These are phyloP conservation scores for Calliphora vicina DNA, from an alignment of 1,140 invertebrate species.

Conservation along the genomic window DNA sequence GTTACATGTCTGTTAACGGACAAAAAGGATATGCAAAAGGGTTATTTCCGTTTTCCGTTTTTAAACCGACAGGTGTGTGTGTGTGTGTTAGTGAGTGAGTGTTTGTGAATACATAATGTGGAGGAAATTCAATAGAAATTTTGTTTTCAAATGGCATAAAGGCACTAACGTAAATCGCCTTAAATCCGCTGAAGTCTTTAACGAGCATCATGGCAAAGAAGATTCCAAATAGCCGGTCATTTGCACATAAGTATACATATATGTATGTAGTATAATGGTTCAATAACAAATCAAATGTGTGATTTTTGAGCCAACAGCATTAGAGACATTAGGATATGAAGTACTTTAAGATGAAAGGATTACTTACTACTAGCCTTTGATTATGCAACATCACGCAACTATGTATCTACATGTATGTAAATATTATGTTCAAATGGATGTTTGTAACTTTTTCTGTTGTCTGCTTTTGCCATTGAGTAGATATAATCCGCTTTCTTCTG, in stretches of 20 bases:
- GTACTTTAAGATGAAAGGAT: background rate
- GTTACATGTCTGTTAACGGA: too few relatives aligned
- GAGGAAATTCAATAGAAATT: background rate
- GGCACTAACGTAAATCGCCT: background rate
- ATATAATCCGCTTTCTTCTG: background rate
- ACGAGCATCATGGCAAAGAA: background rate
- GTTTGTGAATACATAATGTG: too few relatives aligned
- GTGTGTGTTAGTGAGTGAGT: too few relatives aligned
- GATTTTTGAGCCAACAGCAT: background rate
- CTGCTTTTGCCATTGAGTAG: background rate
- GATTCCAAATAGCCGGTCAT: background rate
- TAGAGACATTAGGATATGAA: constrained; percentile 17
- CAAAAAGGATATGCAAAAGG: too few relatives aligned
- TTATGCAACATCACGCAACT: constrained; percentile 1
- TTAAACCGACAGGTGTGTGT: too few relatives aligned
- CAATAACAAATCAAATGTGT: background rate
- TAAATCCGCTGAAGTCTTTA: background rate
- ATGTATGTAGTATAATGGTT: background rate
- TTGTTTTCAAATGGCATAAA: background rate
- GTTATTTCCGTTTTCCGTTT: too few relatives aligned
- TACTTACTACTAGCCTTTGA: background rate
- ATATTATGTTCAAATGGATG: too few relatives aligned
- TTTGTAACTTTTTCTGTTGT: background rate
- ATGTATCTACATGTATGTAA: background rate
- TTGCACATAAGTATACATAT: background rate